Evolutionary conservation across 2,797 vertebrate genomes (phyloP).

Genomic region (Gila robusta): DNA sequence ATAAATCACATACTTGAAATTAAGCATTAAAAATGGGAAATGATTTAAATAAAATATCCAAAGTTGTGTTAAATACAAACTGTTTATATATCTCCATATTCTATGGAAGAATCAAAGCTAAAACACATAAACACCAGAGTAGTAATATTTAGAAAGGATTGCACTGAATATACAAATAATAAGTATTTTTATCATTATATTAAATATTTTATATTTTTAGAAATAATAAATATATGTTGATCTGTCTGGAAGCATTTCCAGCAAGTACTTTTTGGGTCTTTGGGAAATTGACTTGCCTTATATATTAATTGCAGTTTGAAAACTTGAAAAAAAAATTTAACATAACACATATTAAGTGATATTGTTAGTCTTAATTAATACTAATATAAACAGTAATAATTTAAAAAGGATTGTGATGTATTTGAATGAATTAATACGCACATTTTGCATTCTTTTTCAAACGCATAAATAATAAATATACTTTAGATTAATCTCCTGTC

Average conservation of each 20-base stretch:
- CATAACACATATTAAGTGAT: neutral
- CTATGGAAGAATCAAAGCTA: neutral
- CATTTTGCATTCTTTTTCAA: neutral
- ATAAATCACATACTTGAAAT: neutral
- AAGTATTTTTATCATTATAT: neutral
- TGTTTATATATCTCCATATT: neutral
- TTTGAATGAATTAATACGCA: conserved; percentile 29
- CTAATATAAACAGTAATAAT: neutral
- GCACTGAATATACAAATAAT: neutral
- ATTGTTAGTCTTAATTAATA: neutral
- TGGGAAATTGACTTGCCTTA: too few relatives aligned
- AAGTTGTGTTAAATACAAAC: neutral
- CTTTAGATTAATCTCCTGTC: conserved; percentile 1
- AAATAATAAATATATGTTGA: neutral
- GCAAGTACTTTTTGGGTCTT: too few relatives aligned
- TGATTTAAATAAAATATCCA: neutral
- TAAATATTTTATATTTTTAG: neutral
- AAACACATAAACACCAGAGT: neutral
- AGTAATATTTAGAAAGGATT: neutral
- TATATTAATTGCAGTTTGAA: too few relatives aligned
- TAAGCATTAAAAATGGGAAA: neutral
- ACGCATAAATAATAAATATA: conserved; percentile 18
- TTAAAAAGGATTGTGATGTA: neutral
- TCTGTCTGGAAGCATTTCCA: neutral
- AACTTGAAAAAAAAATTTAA: too few relatives aligned